Evolutionary conservation across 2,888 invertebrate species (phyloP).

Genomic region (Chrysodeixis includens): DNA sequence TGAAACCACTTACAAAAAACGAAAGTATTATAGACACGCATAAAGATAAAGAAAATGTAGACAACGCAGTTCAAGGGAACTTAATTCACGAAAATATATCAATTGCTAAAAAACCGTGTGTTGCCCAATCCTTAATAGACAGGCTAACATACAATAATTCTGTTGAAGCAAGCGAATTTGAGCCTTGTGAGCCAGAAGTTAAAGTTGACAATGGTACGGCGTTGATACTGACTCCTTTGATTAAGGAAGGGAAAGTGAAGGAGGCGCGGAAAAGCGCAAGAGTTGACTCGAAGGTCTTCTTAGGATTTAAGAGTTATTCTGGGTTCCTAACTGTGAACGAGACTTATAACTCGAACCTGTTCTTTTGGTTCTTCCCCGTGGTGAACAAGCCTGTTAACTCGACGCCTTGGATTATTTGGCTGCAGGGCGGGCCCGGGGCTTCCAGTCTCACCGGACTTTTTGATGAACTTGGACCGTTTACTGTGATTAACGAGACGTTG

Average conservation of each 20-base stretch:
- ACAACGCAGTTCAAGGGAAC: constrained; percentile 30
- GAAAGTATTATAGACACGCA: constrained; percentile 28
- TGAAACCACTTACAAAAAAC: constrained; percentile 29
- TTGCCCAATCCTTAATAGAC: constrained; percentile 44
- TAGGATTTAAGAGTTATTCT: constrained; percentile 85
- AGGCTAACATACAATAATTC: constrained; percentile 39
- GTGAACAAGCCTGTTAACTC: constrained; percentile 75
- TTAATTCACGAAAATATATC: constrained; percentile 19
- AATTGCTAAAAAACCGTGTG: constrained; percentile 37
- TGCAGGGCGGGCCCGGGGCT: constrained; percentile 96
- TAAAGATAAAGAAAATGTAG: constrained; percentile 30
- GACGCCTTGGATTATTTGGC: constrained; percentile 94
- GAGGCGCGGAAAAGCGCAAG: constrained; percentile 76
- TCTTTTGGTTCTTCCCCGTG: constrained; percentile 95
- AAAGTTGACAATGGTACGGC: constrained; percentile 71
- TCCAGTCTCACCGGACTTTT: constrained; percentile 89
- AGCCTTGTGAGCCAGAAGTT: constrained; percentile 38
- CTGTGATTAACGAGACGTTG: constrained; percentile 54
- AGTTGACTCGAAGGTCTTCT: constrained; percentile 72
- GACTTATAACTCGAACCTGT: constrained; percentile 92
- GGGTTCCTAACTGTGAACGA: constrained; percentile 92
- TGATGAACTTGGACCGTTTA: constrained; percentile 83
- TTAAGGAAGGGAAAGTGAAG: constrained; percentile 74
- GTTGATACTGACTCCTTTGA: constrained; percentile 77
- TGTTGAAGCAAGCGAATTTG: constrained; percentile 29